Evolutionary conservation across 2,113 vertebrate genomes (phyloP).

Genomic region (Struthidea cinerea): DNA sequence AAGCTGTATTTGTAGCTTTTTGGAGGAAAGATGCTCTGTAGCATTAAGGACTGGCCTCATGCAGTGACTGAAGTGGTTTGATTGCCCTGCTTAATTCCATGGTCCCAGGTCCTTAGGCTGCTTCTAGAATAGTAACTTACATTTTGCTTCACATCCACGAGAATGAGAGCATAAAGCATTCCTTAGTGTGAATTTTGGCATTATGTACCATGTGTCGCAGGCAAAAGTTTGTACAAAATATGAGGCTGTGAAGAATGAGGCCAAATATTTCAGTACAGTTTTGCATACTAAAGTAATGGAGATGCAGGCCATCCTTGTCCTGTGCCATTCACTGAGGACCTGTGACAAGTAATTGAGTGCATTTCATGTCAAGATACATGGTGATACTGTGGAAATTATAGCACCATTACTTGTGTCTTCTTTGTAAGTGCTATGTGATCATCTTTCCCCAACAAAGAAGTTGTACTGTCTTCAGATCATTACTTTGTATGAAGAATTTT

Average conservation of each 20-base stretch:
- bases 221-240: neutral
- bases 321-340: neutral
- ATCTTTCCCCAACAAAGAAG: neutral
- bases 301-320: neutral
- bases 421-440: neutral
- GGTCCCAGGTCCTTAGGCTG: neutral
- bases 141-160: neutral
- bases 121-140: neutral
- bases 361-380: neutral
- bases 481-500: neutral
- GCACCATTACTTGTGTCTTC: neutral
- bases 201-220: neutral
- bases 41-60: neutral
- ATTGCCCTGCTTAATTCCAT: neutral
- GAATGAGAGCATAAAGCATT: neutral
- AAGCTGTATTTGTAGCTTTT: neutral
- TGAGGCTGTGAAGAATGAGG: neutral
- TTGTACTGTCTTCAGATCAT: neutral
- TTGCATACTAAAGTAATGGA: neutral
- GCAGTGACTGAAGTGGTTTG: neutral
- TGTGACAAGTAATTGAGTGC: neutral
- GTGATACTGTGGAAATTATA: neutral
- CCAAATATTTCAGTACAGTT: neutral
- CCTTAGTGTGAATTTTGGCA: neutral
- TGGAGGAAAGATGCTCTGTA: neutral